Conservation (phyloP, 2,797 vertebrate genomes). For the Rhincodon typus region DNA sequence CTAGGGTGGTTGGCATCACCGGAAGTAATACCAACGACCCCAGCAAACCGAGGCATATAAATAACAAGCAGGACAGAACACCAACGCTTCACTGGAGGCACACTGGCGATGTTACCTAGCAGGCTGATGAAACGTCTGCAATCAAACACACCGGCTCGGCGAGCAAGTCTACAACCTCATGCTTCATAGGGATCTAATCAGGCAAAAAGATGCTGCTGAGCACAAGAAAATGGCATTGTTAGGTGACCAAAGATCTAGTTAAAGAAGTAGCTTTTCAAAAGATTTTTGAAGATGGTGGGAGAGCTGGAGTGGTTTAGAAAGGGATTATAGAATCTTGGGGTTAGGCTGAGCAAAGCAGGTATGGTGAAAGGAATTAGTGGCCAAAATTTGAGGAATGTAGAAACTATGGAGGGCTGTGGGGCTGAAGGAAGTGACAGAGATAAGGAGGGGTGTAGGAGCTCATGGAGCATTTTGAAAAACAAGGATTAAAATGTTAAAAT, state of each 20-base stretch:
- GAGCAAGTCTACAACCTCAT: too few relatives aligned
- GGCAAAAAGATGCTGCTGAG: not conserved
- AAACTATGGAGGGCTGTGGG: not conserved
- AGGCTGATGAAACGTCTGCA: too few relatives aligned
- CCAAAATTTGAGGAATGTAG: not conserved
- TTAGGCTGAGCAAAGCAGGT: too few relatives aligned
- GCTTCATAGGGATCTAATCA: not conserved
- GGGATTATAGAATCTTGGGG: not conserved
- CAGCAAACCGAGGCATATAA: too few relatives aligned
- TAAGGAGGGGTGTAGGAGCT: not conserved
- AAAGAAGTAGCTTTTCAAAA: not conserved
- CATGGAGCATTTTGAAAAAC: not conserved
- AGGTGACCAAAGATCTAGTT: not conserved
- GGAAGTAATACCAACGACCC: too few relatives aligned
- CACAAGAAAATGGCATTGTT: not conserved
- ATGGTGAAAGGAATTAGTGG: not conserved
- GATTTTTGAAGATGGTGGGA: not conserved
- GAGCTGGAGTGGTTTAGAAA: not conserved
- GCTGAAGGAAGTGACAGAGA: not conserved
- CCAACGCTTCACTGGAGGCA: too few relatives aligned
- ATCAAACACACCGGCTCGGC: too few relatives aligned
- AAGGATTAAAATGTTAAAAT: not conserved
- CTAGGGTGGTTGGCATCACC: too few relatives aligned
- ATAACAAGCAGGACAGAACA: too few relatives aligned
- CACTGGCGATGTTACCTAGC: too few relatives aligned